Evolutionary conservation across 2,113 vertebrate genomes (phyloP).

Genomic region (Cricetomys ansorgei): DNA sequence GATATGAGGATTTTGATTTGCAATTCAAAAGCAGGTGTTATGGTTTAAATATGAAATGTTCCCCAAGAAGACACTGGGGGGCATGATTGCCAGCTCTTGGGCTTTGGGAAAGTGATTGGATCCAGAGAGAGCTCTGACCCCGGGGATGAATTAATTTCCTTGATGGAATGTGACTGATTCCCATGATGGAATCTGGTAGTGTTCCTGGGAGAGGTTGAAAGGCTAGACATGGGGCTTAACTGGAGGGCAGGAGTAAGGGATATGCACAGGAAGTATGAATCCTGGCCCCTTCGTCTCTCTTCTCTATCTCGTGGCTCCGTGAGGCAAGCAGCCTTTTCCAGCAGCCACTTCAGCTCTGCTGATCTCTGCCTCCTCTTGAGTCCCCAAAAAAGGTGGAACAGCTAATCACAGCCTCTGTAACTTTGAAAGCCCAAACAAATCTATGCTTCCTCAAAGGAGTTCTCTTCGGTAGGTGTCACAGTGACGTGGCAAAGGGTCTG

Average conservation of each 20-base stretch:
- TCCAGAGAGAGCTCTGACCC: not conserved
- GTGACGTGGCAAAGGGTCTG: not conserved
- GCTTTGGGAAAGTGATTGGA: not conserved
- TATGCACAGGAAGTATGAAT: not conserved
- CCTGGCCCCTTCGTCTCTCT: not conserved
- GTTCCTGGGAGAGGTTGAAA: not conserved
- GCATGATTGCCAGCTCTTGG: not conserved
- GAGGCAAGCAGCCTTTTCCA: not conserved
- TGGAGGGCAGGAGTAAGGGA: rapidly evolving
- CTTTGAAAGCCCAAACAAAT: not conserved
- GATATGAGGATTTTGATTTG: not conserved
- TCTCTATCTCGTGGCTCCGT: not conserved
- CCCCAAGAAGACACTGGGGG: not conserved
- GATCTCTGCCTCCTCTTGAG: not conserved
- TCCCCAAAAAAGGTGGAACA: not conserved
- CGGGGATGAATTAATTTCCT: not conserved
- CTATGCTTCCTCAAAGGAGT: not conserved
- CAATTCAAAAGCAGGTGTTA: not conserved
- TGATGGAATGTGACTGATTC: not conserved
- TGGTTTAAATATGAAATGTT: not conserved
- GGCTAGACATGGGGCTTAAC: not conserved
- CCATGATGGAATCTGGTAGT: not conserved
- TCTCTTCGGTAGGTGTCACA: not conserved
- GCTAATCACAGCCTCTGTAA: not conserved
- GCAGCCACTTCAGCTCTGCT: not conserved